Evolutionary conservation across 2,113 vertebrate genomes (phyloP).

Genomic region (Prochilodus magdalenae): DNA sequence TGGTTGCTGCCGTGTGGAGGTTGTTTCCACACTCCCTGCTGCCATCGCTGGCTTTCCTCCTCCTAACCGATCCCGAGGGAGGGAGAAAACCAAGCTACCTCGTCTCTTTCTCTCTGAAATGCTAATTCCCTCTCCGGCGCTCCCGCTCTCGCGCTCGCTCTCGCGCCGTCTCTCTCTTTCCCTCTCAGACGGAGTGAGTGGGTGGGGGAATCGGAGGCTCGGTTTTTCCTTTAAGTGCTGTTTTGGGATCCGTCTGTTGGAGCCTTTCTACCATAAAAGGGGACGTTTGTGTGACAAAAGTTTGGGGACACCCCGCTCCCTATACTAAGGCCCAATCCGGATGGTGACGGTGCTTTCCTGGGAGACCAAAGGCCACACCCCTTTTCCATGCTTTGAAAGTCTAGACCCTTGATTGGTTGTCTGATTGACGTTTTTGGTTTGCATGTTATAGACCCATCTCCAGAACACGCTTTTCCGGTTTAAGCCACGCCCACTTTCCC

Average conservation of each 20-base stretch:
- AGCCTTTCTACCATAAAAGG: neutral
- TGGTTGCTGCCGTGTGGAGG: slow-evolving; percentile 11
- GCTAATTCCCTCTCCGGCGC: slow-evolving; percentile 27
- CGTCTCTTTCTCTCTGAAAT: slow-evolving; percentile 39
- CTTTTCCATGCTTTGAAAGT: no score
- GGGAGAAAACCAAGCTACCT: neutral
- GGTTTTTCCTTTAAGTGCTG: slow-evolving; percentile 14
- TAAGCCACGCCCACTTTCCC: no score
- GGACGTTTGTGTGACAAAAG: neutral
- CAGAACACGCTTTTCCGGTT: no score
- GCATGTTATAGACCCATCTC: no score
- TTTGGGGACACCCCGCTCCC: no score
- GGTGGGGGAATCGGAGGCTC: slow-evolving; percentile 23
- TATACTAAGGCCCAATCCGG: no score
- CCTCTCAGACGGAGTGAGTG: slow-evolving; percentile 15
- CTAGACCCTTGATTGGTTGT: no score
- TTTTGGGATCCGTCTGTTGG: slow-evolving; percentile 42
- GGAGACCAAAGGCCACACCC: no score
- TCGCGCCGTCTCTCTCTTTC: neutral
- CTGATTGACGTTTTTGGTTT: no score
- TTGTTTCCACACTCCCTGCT: neutral
- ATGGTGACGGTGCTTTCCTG: no score
- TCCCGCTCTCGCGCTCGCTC: slow-evolving; percentile 1
- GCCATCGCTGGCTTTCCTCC: slow-evolving; percentile 10
- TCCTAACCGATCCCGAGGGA: slow-evolving; percentile 37